Evolutionary conservation across 2,113 vertebrate species (phyloP).

Genomic region (human (Homo sapiens)): GRCh38 chr6:136597001-136597500

Average conservation of each 20-base stretch:
- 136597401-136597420: not conserved
- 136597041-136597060: not conserved
- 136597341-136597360: not conserved
- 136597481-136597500: not conserved
- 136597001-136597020: too few relatives aligned
- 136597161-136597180: not conserved
- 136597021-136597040: not conserved
- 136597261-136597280: not conserved
- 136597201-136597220: not conserved
- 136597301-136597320: not conserved
- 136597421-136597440: not conserved
- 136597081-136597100: not conserved
- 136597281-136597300: not conserved
- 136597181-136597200: not conserved
- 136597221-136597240: not conserved
- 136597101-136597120: not conserved
- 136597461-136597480: not conserved
- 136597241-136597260: too few relatives aligned
- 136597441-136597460: too few relatives aligned
- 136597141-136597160: not conserved
- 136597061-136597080: not conserved
- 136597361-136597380: not conserved
- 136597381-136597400: not conserved
- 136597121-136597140: not conserved
- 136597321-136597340: not conserved